A percentile compares a stretch with the other conserved stretches of the same genome.
Evolutionary conservation across 1,140 invertebrate species (phyloP).

Genomic region (Planococcus citri): DNA sequence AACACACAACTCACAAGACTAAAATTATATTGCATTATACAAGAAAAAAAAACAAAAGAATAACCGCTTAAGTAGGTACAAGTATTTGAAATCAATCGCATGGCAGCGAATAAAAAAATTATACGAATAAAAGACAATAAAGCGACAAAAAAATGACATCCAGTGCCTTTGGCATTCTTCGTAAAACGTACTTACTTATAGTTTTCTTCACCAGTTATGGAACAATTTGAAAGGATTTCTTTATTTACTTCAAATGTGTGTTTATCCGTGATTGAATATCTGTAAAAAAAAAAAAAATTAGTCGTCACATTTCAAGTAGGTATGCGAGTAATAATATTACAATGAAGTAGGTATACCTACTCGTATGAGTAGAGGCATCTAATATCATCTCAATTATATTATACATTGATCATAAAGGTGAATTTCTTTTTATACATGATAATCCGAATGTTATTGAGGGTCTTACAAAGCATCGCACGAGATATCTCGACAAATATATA

Average conservation of each 20-base stretch:
- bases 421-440: neutral
- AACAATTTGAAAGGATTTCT: neutral
- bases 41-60: no score
- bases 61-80: no score
- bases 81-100: no score
- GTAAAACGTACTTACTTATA: no score
- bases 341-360: neutral
- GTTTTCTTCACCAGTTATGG: neutral
- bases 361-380: no score
- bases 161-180: neutral
- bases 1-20: no score
- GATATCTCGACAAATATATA: no score
- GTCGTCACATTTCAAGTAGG: neutral
- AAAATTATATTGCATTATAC: no score
- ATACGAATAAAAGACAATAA: neutral
- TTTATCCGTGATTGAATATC: conserved; percentile 1
- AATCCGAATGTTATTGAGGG: neutral
- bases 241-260: neutral
- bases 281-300: neutral
- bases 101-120: neutral
- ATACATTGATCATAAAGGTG: no score
- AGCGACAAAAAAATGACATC: neutral
- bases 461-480: neutral
- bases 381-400: no score
- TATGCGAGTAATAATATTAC: neutral